Percentiles rank a stretch among this genome's conserved stretches.
These are phyloP conservation scores for Heterodera carotae DNA, from an alignment of 1,140 invertebrate genomes.

Conservation along the genomic window DNA sequence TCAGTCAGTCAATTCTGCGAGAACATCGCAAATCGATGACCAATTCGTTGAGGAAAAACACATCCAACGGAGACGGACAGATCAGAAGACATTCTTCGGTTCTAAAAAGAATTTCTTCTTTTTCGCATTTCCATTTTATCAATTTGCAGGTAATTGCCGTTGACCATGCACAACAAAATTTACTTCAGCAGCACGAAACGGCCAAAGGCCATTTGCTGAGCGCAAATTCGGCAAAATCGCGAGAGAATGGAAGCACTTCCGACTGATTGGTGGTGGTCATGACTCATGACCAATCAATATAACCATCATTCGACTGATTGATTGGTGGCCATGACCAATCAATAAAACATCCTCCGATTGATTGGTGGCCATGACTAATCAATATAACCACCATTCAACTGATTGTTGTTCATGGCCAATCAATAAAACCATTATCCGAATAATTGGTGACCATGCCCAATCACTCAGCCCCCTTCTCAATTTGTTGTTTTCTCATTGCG, in stretches of 20 bases:
- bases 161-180: conserved; percentile 18
- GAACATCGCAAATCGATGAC: conserved; percentile 33
- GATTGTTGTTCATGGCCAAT: no score
- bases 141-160: conserved; percentile 21
- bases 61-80: conserved; percentile 18
- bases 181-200: conserved; percentile 13
- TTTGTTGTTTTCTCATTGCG: no score
- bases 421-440: no score
- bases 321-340: no score
- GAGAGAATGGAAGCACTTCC: conserved; percentile 21
- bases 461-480: no score
- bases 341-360: no score
- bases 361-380: no score
- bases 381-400: no score
- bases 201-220: conserved; percentile 2
- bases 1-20: conserved; percentile 24
- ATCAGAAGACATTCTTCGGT: conserved; percentile 35
- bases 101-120: no score
- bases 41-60: conserved; percentile 20
- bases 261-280: background rate
- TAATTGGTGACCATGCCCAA: no score
- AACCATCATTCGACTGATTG: no score
- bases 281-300: no score
- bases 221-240: conserved; percentile 11
- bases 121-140: background rate